Conservation (phyloP, 2,797 vertebrate species). For the Cynodonichthys magdalenae region DNA sequence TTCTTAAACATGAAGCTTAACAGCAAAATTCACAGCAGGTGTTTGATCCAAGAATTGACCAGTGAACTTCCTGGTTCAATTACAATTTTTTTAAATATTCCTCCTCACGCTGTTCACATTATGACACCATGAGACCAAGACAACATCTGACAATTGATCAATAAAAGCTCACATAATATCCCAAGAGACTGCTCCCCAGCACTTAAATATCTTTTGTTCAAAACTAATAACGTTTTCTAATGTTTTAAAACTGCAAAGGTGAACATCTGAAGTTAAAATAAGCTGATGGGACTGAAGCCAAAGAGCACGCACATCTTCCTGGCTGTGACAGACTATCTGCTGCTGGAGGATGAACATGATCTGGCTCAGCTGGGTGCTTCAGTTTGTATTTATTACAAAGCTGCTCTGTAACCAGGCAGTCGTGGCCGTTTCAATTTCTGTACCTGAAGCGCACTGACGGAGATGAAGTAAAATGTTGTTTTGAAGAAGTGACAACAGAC, state of each 20-base stretch:
- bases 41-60: too few species aligned
- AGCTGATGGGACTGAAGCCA: constrained; percentile 36
- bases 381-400: constrained; percentile 38
- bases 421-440: constrained; percentile 2
- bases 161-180: too few species aligned
- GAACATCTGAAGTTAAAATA: constrained; percentile 19
- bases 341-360: constrained; percentile 65
- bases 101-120: too few species aligned
- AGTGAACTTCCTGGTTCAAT: too few species aligned
- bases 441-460: constrained; percentile 3
- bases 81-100: too few species aligned
- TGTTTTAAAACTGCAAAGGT: constrained; percentile 12
- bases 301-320: constrained; percentile 53
- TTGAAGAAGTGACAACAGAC: background rate
- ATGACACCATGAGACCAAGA: too few species aligned
- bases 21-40: too few species aligned
- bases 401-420: constrained; percentile 28
- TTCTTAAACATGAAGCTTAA: too few species aligned
- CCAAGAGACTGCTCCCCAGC: too few species aligned
- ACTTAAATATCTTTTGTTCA: too few species aligned
- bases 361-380: constrained; percentile 10
- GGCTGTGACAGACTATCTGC: constrained; percentile 52
- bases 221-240: background rate
- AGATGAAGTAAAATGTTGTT: constrained; percentile 4
- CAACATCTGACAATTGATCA: too few species aligned